Evolutionary conservation across 2,888 invertebrate species (phyloP).

Genomic region (Eupithecia dodoneata): DNA sequence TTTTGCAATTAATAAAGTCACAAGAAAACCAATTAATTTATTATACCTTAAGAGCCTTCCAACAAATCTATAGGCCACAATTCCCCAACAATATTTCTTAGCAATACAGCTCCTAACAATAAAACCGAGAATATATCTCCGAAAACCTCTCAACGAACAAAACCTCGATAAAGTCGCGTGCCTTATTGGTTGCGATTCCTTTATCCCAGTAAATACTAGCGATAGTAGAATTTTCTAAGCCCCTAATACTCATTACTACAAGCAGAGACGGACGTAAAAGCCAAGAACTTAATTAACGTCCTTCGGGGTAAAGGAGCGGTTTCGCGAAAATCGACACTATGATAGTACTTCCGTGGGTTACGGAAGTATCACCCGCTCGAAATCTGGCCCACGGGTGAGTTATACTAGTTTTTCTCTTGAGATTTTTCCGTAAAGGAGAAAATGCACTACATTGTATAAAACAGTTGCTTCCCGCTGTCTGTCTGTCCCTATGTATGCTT

Average conservation of each 20-base stretch:
- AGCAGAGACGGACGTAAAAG: conserved; percentile 66
- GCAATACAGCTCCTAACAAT: conserved; percentile 7
- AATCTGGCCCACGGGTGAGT: neutral
- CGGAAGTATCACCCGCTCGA: neutral
- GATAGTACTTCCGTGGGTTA: neutral
- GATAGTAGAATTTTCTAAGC: conserved; percentile 46
- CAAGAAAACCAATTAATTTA: neutral
- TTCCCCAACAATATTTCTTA: neutral
- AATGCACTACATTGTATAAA: too few species aligned
- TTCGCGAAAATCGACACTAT: neutral
- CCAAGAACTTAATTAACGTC: conserved; percentile 79
- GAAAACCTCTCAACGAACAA: conserved; percentile 13
- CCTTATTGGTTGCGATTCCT: conserved; percentile 22
- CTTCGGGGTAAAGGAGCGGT: conserved; percentile 31
- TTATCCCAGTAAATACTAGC: conserved; percentile 33
- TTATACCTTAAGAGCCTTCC: neutral
- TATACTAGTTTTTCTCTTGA: accelerated
- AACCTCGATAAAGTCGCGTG: conserved; percentile 18
- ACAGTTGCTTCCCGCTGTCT: too few species aligned
- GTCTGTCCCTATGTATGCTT: too few species aligned
- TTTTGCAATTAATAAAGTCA: neutral
- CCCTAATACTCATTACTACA: conserved; percentile 65
- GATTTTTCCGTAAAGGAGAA: too few species aligned
- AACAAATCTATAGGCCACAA: neutral
- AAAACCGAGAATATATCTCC: conserved; percentile 14